Percentiles rank a stretch among this genome's conserved stretches.
phyloP scores from a whole-genome alignment of 1,140 invertebrate species.

The Pygmarrhopalites habei region DNA sequence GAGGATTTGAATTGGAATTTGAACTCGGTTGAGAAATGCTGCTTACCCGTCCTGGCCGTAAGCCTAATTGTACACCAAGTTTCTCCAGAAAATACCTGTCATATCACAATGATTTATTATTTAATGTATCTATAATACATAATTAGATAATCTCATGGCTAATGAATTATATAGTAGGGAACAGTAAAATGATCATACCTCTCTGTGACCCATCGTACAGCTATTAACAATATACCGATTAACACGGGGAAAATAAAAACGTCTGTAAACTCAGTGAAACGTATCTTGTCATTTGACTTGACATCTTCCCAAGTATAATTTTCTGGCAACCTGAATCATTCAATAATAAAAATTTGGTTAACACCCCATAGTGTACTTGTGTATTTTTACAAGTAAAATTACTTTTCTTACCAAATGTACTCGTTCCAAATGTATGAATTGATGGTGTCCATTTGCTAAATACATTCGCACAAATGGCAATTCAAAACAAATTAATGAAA shows the following conservation, averaged over 20 bases:
- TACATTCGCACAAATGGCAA: too few relatives aligned
- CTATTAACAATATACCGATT: conserved; percentile 66
- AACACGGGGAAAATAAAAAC: conserved; percentile 69
- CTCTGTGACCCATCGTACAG: conserved; percentile 67
- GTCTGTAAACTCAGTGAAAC: conserved; percentile 75
- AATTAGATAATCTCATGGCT: neutral
- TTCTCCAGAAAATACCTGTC: conserved; percentile 67
- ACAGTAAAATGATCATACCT: conserved; percentile 53
- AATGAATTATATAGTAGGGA: neutral
- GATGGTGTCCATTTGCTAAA: too few relatives aligned
- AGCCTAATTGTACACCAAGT: conserved; percentile 65
- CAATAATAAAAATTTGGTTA: conserved; percentile 64
- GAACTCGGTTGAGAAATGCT: conserved; percentile 42
- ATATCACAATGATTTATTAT: neutral
- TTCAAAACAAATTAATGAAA: too few relatives aligned
- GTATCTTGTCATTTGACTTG: conserved; percentile 60
- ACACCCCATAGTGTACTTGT: neutral
- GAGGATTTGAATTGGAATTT: conserved; percentile 60
- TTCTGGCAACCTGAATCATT: conserved; percentile 77
- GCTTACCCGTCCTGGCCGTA: conserved; percentile 61
- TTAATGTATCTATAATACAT: neutral
- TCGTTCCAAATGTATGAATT: too few relatives aligned
- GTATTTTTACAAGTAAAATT: too few relatives aligned
- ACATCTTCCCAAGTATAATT: conserved; percentile 84
- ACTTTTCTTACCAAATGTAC: too few relatives aligned